Percentiles rank a stretch among this genome's conserved stretches.
Evolutionary conservation across 2,888 invertebrate genomes (phyloP).

Genomic region (Ischnus inquisitorius): DNA sequence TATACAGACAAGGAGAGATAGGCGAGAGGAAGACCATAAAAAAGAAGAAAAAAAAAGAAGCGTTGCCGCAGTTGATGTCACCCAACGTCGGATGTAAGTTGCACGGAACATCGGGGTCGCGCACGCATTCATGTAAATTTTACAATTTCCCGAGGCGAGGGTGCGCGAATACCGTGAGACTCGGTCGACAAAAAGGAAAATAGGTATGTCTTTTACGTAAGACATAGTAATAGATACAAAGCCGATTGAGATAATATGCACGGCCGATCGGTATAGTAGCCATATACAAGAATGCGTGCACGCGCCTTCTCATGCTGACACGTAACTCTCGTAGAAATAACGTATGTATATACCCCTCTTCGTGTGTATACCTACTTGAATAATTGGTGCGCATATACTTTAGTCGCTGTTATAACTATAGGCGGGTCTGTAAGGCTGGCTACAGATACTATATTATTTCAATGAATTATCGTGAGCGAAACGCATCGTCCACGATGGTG

Average conservation of each 20-base stretch:
- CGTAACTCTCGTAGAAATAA: constrained; percentile 13
- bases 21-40: not conserved
- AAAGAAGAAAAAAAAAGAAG: not conserved
- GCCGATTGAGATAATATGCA: constrained; percentile 8
- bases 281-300: constrained; percentile 40
- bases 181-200: constrained; percentile 10
- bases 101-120: constrained; percentile 18
- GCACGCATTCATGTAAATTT: constrained; percentile 40
- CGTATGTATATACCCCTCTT: not conserved
- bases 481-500: constrained; percentile 26
- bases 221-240: constrained; percentile 21
- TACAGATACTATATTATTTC: constrained; percentile 45
- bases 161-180: constrained; percentile 1
- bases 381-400: not conserved
- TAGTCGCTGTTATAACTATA: constrained; percentile 5
- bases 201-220: not conserved
- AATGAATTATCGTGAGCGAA: constrained; percentile 59
- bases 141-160: constrained; percentile 7
- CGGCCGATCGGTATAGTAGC: not conserved
- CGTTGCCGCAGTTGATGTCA: not conserved
- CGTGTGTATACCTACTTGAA: not conserved
- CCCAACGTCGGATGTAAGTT: not conserved
- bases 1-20: not conserved
- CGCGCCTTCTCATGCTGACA: constrained; percentile 18
- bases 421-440: constrained; percentile 10